phyloP scores from a whole-genome alignment of 2,113 vertebrate genomes.

The Rutilus rutilus region DNA sequence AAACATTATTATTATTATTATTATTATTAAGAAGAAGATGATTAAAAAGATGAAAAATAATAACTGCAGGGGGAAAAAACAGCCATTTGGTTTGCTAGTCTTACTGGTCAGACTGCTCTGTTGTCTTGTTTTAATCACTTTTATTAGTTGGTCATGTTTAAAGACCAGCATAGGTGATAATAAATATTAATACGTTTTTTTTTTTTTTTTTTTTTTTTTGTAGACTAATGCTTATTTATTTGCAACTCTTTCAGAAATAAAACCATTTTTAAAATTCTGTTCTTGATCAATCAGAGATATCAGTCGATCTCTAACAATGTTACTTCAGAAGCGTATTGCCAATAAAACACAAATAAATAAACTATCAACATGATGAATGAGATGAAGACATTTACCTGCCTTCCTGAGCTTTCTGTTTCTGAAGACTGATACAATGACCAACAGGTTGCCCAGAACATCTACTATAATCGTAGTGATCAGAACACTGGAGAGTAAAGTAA shows the following conservation, averaged over 20 bases:
- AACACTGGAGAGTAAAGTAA: conserved; percentile 74
- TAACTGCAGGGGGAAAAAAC: neutral
- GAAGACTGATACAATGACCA: conserved; percentile 84
- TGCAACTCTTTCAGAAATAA: neutral
- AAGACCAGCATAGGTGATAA: neutral
- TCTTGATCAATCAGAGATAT: neutral
- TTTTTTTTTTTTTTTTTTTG: too few species aligned
- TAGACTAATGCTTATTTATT: neutral
- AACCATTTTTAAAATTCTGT: neutral
- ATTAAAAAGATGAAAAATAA: neutral
- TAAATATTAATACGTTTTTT: neutral
- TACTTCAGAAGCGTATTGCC: neutral
- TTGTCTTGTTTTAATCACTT: neutral
- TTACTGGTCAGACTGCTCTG: neutral
- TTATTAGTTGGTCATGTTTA: neutral
- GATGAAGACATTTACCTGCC: conserved; percentile 71
- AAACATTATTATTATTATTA: neutral
- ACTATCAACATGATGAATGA: neutral
- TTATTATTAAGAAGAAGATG: neutral
- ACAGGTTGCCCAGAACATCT: conserved; percentile 80
- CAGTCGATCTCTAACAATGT: neutral
- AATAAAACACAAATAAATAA: neutral
- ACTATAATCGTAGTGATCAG: conserved; percentile 82
- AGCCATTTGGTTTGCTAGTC: neutral
- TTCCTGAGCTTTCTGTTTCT: conserved; percentile 85